Conservation (phyloP, 2,113 vertebrate genomes). For the Coturnix japonica region DNA sequence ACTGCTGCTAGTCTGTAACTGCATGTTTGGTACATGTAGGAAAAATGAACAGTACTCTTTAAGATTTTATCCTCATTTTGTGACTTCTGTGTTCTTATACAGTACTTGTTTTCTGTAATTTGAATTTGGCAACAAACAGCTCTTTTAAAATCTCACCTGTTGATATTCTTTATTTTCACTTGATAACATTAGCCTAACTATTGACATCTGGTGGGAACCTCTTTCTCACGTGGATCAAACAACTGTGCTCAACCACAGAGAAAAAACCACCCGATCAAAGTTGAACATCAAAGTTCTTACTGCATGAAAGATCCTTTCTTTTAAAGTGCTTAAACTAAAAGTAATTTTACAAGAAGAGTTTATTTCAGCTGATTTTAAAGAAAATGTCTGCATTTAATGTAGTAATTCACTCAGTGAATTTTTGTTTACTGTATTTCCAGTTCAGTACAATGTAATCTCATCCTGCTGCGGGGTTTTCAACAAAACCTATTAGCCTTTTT, state of each 20-base stretch:
- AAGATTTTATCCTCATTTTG: background rate
- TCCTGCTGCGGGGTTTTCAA: background rate
- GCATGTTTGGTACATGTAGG: background rate
- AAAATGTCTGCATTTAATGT: background rate
- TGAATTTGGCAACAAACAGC: background rate
- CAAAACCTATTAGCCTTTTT: background rate
- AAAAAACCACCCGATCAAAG: slow-evolving; percentile 40
- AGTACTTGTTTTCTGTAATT: background rate
- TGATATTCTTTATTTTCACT: background rate
- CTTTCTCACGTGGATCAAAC: background rate
- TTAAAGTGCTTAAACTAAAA: background rate
- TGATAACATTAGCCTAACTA: background rate
- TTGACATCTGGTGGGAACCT: background rate
- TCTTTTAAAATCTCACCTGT: background rate
- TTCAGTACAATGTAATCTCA: background rate
- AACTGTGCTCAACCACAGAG: background rate
- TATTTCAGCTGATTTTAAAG: background rate
- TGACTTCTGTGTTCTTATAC: background rate
- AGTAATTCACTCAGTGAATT: background rate
- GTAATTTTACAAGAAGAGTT: background rate
- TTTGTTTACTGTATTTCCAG: background rate
- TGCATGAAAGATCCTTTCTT: slow-evolving; percentile 3
- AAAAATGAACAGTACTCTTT: background rate
- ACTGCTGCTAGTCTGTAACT: background rate
- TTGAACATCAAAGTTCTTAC: background rate